Conservation (phyloP, 2,113 vertebrate genomes). For the Brachyistius frenatus region DNA sequence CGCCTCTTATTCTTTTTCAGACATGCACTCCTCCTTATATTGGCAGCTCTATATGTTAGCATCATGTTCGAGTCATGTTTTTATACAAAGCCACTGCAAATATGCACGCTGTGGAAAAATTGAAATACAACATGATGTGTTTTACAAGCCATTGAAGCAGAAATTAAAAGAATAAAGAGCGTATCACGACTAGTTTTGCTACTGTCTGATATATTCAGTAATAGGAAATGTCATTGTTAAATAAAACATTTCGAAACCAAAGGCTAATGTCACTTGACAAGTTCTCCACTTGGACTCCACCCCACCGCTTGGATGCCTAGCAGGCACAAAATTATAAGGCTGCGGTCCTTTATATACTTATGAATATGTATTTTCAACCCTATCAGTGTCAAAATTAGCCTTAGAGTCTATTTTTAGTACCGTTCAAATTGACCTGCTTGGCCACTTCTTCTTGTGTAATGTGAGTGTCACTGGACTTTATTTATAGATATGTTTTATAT, state of each 20-base stretch:
- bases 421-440: neutral
- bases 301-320: neutral
- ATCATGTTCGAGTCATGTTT: neutral
- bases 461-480: neutral
- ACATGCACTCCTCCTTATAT: neutral
- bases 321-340: neutral
- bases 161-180: neutral
- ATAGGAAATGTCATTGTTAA: neutral
- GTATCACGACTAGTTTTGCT: neutral
- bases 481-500: constrained; percentile 3
- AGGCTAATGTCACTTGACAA: neutral
- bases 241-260: neutral
- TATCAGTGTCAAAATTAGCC: neutral
- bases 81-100: neutral
- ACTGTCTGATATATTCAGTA: neutral
- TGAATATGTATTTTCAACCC: constrained; percentile 1
- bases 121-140: neutral
- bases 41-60: constrained; percentile 6
- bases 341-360: neutral
- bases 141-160: neutral
- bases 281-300: neutral
- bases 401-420: neutral
- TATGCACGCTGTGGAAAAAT: neutral
- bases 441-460: neutral
- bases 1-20: neutral